These are phyloP conservation scores for Atta texana DNA, from an alignment of 1,140 invertebrate species.

Conservation along the genomic window DNA sequence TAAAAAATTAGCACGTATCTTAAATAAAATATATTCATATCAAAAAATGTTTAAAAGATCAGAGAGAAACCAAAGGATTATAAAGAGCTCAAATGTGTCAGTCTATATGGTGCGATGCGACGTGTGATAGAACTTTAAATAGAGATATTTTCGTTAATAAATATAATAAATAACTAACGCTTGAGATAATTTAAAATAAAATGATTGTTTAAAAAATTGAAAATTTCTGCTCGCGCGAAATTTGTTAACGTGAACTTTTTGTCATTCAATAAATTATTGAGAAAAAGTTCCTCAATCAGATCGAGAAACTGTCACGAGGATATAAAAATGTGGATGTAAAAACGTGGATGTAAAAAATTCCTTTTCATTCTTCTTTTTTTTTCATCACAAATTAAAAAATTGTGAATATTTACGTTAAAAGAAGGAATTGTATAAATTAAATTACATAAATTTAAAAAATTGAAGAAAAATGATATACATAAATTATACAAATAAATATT, in stretches of 20 bases:
- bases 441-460: background rate
- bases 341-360: background rate
- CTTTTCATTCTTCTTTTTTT: background rate
- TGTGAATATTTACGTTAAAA: background rate
- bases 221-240: constrained; percentile 12
- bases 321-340: background rate
- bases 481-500: constrained; percentile 2
- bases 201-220: background rate
- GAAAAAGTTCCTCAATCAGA: background rate
- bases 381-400: background rate
- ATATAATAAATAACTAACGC: constrained; percentile 70
- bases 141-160: constrained; percentile 68
- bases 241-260: background rate
- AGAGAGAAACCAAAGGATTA: background rate
- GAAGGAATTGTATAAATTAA: background rate
- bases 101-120: constrained; percentile 43
- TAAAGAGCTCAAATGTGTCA: constrained; percentile 30
- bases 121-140: constrained; percentile 31
- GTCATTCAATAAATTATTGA: background rate
- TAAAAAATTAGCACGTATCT: background rate
- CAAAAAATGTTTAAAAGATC: background rate
- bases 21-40: background rate
- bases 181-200: constrained; percentile 30
- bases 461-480: background rate
- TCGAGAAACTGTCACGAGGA: background rate